Conservation (phyloP, 2,113 vertebrate species). For the Bos javanicus region DNA sequence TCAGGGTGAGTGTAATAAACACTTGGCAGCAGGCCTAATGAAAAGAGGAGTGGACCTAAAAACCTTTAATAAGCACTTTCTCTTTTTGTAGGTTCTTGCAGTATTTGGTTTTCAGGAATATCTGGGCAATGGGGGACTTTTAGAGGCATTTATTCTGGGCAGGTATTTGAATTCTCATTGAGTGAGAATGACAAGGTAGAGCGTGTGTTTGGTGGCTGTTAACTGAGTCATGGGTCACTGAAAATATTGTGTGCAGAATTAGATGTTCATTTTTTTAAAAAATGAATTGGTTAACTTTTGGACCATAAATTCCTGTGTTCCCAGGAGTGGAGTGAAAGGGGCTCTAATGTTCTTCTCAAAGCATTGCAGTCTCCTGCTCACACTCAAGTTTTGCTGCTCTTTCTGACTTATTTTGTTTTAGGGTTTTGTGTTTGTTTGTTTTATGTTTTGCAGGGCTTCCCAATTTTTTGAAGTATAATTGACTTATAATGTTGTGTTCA, state of each 20-base stretch:
- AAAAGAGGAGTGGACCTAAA: background rate
- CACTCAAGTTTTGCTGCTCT: background rate
- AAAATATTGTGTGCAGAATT: background rate
- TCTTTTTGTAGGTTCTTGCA: background rate
- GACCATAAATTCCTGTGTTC: background rate
- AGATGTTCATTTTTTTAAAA: background rate
- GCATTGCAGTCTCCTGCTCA: background rate
- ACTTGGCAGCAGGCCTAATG: background rate
- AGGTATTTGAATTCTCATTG: conserved; percentile 24
- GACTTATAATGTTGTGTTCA: background rate
- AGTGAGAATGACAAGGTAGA: background rate
- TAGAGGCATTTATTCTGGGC: background rate
- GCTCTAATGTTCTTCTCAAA: background rate
- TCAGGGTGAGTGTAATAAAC: background rate
- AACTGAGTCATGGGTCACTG: background rate
- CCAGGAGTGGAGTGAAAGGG: background rate
- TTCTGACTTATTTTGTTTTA: background rate
- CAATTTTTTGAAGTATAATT: background rate
- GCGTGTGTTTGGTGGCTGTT: background rate
- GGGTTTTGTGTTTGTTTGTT: background rate
- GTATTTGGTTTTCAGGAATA: background rate
- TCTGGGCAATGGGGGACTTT: background rate
- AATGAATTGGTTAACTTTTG: background rate
- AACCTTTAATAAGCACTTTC: background rate
- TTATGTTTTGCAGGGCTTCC: background rate